Base-by-base conservation (phyloP, 2,888 invertebrate genomes). In the Didymodactylos carnosus region DNA sequence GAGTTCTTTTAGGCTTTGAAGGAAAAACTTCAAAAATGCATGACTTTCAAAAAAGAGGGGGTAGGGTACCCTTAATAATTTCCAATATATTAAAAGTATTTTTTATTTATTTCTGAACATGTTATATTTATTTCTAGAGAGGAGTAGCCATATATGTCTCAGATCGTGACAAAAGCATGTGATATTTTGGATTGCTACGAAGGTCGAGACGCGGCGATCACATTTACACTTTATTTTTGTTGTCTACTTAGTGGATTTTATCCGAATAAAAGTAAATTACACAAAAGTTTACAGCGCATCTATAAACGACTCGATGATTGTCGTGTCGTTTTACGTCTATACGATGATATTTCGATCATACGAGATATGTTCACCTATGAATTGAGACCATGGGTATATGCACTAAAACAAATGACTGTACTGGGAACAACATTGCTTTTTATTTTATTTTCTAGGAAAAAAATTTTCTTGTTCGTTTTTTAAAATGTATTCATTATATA, bases 181-280 rank as follows among this genome's bases (percentile, higher is more conserved):
- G 53, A 71, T 39, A 70, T 71, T 43, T 41, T 74, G 13, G 74
- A 71, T 39, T 51, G 51, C 25, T 74, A 74, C 39, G 71, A 74
- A 46, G 74, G 74, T 19, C 74, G 74, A 11, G 74, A 74, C 46
- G 71, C 71, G 35, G 74, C 71, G 16, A 74, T 74, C 14, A 71
- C 74, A 23, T 35, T 74, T 39, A 39, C 71, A 29, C 74, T 71
- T 46, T 74, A 74, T 53, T 35, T 74, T 19, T 71, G 53, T 25
- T 46, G 71, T 43, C 53, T 74, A 39, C 8, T 74, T n/a, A 71
- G 71, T 46, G 41, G 46, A 41, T 74, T 39, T 70, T 62, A 62
- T 62, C 40, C 51, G 3, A 14, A 35, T 39, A 71, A 74, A 39
- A 71, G 53, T 23, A 71, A 69, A 23, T 39, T 53, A 14, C 41